Base-by-base conservation (phyloP, 2,113 vertebrate genomes). In the Paracanthobrama guichenoti region DNA sequence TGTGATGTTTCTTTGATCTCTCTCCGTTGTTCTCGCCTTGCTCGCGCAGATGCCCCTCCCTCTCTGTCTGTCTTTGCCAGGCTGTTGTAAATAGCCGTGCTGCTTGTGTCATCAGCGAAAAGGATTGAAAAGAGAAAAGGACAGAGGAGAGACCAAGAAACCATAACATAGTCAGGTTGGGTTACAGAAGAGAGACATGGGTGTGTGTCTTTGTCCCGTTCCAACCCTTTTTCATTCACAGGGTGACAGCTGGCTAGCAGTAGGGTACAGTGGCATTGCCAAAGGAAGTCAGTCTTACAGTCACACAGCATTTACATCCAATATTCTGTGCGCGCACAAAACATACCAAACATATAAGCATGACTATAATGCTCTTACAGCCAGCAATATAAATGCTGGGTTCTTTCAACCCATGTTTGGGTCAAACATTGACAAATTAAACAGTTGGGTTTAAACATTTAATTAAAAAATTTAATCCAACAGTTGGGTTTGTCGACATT, bases 231-330 rank as follows among this genome's bases (percentile, higher is more conserved):
- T 87, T 62, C 48, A 91, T 86, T 91, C 91, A 88, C 89, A 92
- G 90, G 91, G 92, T 92, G 92, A 93, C 93, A 94, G 93, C 94
- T 93, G 94, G 93, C 92, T 91, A 90, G 88, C 94, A 93, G 93
- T 93, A 91, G 93, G 93, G 92, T 92, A 93, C 91, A 89, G 89
- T 85, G 90, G 87, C 87, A 88, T 88, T 93, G 94, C 93, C 94
- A 95, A 89, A 71, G 67, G 89, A 84, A 88, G 85, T 87, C 88
- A 86, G 79, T 87, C 88, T 89, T 90, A 90, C 90, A 93, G 64
- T 35, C 91, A 8, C 93, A 92, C 60, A 42, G 72, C 76, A 79
- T 35, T 78, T 64, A 55, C 74, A 86, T 42, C 14, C 62, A 80
- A 57, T 26, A 83, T 82, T 8, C 39, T 62, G 42, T 39, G 67